phyloP scores from a whole-genome alignment of 2,797 vertebrate genomes.

The Jordanella pulchra region DNA sequence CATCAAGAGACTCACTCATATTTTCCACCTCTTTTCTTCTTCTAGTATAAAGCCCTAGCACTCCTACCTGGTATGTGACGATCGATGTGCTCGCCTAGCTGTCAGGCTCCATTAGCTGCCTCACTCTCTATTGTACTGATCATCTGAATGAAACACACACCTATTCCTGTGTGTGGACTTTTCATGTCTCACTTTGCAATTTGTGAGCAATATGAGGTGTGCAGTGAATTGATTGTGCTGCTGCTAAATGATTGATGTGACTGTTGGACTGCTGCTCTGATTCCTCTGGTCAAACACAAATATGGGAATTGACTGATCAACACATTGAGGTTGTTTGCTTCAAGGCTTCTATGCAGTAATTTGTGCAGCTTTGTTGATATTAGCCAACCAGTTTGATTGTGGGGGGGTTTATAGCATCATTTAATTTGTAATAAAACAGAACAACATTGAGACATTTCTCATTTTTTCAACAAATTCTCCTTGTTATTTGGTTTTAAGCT shows the following conservation, averaged over 20 bases:
- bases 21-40: conserved; percentile 10
- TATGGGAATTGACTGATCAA: conserved; percentile 27
- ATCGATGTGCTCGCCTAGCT: conserved; percentile 52
- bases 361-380: conserved; percentile 8
- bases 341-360: conserved; percentile 15
- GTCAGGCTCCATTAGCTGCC: conserved; percentile 44
- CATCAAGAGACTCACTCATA: not conserved
- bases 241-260: conserved; percentile 40
- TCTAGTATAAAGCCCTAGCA: not conserved
- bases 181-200: conserved; percentile 48
- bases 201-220: conserved; percentile 21
- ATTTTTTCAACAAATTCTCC: not conserved
- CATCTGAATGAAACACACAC: conserved; percentile 15
- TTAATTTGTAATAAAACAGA: not conserved
- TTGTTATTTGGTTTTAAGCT: not conserved
- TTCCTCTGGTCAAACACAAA: conserved; percentile 14
- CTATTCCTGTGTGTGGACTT: conserved; percentile 23
- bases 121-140: conserved; percentile 19
- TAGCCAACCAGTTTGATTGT: not conserved
- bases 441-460: not conserved
- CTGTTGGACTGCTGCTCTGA: conserved; percentile 24
- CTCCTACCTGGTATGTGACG: not conserved
- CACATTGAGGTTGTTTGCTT: conserved; percentile 2
- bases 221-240: conserved; percentile 36
- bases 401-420: not conserved